Percentiles rank a stretch among this genome's conserved stretches.
Conservation (phyloP, 2,113 vertebrate species). For the Cephalopholis sonnerati region DNA sequence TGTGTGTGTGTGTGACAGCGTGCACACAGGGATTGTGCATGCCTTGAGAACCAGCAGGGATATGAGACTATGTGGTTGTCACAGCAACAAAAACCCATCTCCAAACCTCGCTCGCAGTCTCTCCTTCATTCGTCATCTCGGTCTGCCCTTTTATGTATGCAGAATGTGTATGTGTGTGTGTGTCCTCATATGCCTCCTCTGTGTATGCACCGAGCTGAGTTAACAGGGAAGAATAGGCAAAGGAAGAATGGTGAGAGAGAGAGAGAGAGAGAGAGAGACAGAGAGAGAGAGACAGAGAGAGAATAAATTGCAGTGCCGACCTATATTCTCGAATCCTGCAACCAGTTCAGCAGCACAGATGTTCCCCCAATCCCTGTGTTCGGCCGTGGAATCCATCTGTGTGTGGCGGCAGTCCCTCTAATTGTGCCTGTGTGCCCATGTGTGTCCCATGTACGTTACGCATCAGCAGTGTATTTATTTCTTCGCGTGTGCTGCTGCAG, state of each 20-base stretch:
- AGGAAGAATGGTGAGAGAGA: slow-evolving; percentile 43
- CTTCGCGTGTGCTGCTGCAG: slow-evolving; percentile 25
- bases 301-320: slow-evolving; percentile 79
- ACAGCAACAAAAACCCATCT: slow-evolving; percentile 66
- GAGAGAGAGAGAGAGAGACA: background rate
- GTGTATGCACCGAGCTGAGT: slow-evolving; percentile 39
- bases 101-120: slow-evolving; percentile 2
- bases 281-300: background rate
- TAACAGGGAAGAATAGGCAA: slow-evolving; percentile 47
- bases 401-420: background rate
- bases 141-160: slow-evolving; percentile 40
- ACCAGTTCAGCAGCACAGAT: slow-evolving; percentile 73
- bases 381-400: slow-evolving; percentile 50
- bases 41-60: slow-evolving; percentile 33
- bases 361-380: slow-evolving; percentile 66
- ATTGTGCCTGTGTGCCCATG: slow-evolving; percentile 2
- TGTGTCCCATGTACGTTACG: background rate
- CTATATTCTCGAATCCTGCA: slow-evolving; percentile 79
- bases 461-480: slow-evolving; percentile 30
- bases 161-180: slow-evolving; percentile 27
- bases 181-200: slow-evolving; percentile 59
- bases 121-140: slow-evolving; percentile 31
- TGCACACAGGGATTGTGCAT: background rate
- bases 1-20: background rate
- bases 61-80: slow-evolving; percentile 55